These are phyloP conservation scores for Microcaecilia unicolor DNA, from an alignment of 2,797 vertebrate species.

Conservation along the genomic window DNA sequence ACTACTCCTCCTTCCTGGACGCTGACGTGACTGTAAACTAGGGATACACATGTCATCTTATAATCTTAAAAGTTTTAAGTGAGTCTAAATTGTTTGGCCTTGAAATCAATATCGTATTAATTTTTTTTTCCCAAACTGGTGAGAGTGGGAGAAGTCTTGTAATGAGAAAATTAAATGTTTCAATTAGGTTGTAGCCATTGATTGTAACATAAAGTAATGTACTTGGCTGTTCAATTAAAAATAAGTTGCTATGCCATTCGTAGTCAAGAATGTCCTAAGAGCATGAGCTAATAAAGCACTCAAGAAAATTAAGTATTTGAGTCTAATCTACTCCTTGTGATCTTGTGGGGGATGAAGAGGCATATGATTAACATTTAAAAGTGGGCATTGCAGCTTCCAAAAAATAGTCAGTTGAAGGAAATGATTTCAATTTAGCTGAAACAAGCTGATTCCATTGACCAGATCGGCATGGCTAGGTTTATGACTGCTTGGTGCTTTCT, in stretches of 20 bases:
- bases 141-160: constrained; percentile 14
- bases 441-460: not conserved
- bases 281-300: constrained; percentile 21
- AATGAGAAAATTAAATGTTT: constrained; percentile 27
- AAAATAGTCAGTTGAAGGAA: constrained; percentile 10
- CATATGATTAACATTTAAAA: constrained; percentile 16
- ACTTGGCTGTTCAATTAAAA: constrained; percentile 35
- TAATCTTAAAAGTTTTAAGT: too few relatives aligned
- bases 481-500: not conserved
- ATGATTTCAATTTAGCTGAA: not conserved
- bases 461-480: constrained; percentile 9
- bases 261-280: constrained; percentile 18
- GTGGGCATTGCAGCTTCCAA: constrained; percentile 4
- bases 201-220: constrained; percentile 17
- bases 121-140: too few relatives aligned
- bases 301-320: constrained; percentile 26
- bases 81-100: too few relatives aligned
- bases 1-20: too few relatives aligned
- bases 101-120: too few relatives aligned
- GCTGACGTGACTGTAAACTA: too few relatives aligned
- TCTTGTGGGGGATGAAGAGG: constrained; percentile 7
- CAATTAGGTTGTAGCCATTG: constrained; percentile 28
- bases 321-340: constrained; percentile 3
- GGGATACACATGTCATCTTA: too few relatives aligned
- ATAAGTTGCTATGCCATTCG: constrained; percentile 19